Evolutionary conservation across 2,797 vertebrate genomes (phyloP).

Genomic region (Molossus alvarezi): DNA sequence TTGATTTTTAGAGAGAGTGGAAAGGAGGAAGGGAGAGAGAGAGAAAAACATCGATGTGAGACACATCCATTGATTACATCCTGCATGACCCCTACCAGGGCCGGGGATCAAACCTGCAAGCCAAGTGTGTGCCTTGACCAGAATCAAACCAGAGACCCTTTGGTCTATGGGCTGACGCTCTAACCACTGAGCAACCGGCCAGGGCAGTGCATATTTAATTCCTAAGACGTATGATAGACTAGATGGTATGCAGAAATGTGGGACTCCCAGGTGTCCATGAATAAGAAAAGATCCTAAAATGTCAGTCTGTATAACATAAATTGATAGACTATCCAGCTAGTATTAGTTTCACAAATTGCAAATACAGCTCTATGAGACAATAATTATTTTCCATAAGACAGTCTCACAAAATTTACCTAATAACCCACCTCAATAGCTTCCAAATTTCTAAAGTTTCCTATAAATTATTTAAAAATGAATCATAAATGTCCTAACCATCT

Average conservation of each 20-base stretch:
- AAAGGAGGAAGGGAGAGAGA: too few species aligned
- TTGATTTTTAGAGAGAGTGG: too few species aligned
- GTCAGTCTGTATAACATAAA: not conserved
- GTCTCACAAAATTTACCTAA: not conserved
- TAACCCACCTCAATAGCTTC: not conserved
- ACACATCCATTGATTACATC: too few species aligned
- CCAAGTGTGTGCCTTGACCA: too few species aligned
- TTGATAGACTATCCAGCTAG: not conserved
- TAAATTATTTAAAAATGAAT: slow-evolving; percentile 27
- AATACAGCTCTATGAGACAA: not conserved
- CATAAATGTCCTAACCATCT: not conserved
- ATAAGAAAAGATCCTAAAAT: not conserved
- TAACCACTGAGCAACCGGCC: too few species aligned
- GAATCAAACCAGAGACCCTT: too few species aligned
- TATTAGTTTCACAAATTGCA: not conserved
- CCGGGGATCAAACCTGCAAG: too few species aligned
- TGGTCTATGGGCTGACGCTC: too few species aligned
- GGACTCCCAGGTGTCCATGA: not conserved
- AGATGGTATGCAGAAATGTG: not conserved
- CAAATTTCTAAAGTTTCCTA: not conserved
- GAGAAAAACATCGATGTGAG: too few species aligned
- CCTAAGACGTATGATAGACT: slow-evolving; percentile 25
- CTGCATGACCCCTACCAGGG: too few species aligned
- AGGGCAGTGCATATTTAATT: not conserved
- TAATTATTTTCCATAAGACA: not conserved